Conservation (phyloP, 2,888 invertebrate species). For the Leptopilina syphax region DNA sequence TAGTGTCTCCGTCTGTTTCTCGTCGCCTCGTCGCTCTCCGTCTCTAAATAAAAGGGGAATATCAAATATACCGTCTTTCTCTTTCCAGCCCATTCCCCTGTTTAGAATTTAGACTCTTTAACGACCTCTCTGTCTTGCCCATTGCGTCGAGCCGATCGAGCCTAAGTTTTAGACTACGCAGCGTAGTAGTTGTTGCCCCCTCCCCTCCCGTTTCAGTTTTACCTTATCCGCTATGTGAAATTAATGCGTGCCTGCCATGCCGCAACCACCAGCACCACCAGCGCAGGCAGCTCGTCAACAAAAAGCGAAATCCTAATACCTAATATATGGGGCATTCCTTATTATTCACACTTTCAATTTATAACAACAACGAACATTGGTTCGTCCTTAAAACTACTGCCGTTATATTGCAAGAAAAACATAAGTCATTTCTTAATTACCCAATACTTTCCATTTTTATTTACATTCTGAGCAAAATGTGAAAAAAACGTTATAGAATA, state of each 20-base stretch:
- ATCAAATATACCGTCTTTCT: conserved; percentile 22
- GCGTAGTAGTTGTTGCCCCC: neutral
- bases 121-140: conserved; percentile 25
- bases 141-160: neutral
- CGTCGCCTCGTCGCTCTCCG: neutral
- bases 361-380: too few species aligned
- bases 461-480: too few species aligned
- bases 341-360: too few species aligned
- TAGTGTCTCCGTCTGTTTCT: conserved; percentile 7
- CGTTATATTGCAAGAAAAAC: too few species aligned
- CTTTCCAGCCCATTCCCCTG: conserved; percentile 24
- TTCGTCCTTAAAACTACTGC: too few species aligned
- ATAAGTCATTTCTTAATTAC: too few species aligned
- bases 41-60: conserved; percentile 20
- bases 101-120: conserved; percentile 34
- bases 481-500: too few species aligned
- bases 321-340: too few species aligned
- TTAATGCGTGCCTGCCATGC: neutral
- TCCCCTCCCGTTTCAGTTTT: neutral
- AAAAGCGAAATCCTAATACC: too few species aligned
- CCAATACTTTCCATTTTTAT: too few species aligned
- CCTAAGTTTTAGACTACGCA: conserved; percentile 46
- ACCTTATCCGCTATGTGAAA: conserved; percentile 11
- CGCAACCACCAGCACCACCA: neutral
- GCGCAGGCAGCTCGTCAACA: neutral